Base-by-base conservation (phyloP, 2,888 invertebrate genomes). In the Ellobium chinense region DNA sequence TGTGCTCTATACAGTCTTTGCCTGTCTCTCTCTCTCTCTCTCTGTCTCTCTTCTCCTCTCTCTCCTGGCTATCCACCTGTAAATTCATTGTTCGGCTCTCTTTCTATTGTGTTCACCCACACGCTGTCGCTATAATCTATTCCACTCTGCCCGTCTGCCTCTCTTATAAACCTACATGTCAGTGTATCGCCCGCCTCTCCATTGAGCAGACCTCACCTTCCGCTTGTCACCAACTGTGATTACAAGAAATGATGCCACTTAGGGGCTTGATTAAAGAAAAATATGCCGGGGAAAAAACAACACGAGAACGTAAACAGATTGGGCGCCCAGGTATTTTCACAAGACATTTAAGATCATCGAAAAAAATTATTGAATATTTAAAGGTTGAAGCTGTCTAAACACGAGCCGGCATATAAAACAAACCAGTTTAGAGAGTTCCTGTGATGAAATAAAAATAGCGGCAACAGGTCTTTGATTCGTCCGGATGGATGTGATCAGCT, bases 1-100 rank as follows among this genome's bases (percentile, higher is more conserved):
- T n/a, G n/a, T n/a, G n/a, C n/a, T n/a, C n/a, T n/a, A n/a, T n/a
- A n/a, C 74, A 14, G 39, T 34, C 60, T 37, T 27, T 9, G 62
- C 9, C 74, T 29, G 24, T 62, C 7, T 62, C 63, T 9, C 24
- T 9, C 21, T 36, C 36, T 62, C 60, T 62, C 7, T 31, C 31
- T 46, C 21, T 21, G 65, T 76, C 54, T 31, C 54, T 54, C 75
- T 76, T 46, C 39, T 37, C 39, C 34, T 34, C 58, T n/a, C 18
- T 18, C 37, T 27, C 58, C 36, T 31, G 14, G 34, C 56, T 54
- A 18, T 54, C 70, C 37, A 18, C 31, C 70, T 54, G n/a, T 54
- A 24, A 27, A 39, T 69, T 31, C n/a, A 9, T 34, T 9, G 14
- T n/a, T 31, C 21, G 9, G 9, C 27, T 34, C 58, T 54, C 58